phyloP scores from a whole-genome alignment of 2,113 vertebrate species.

The Varanus salvator region DNA sequence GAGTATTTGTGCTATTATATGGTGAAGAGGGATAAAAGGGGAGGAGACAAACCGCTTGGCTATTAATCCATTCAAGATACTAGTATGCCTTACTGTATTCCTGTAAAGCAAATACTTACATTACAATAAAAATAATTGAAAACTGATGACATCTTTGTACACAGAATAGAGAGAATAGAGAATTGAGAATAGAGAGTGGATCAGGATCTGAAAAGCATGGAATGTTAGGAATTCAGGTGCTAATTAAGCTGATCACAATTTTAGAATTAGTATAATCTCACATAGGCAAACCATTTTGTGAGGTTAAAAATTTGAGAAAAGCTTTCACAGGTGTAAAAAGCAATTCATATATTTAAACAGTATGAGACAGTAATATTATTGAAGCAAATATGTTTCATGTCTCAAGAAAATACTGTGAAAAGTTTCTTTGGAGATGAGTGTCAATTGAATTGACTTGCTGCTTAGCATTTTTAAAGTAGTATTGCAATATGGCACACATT shows the following conservation, averaged over 20 bases:
- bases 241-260: background rate
- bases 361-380: background rate
- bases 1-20: conserved; percentile 70
- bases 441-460: background rate
- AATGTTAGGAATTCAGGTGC: conserved; percentile 22
- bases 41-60: conserved; percentile 66
- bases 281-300: background rate
- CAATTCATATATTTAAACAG: background rate
- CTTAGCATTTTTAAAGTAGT: conserved; percentile 27
- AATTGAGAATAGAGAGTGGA: conserved; percentile 50
- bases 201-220: conserved; percentile 32
- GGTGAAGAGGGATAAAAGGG: conserved; percentile 53
- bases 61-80: conserved; percentile 57
- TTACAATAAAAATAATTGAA: conserved; percentile 48
- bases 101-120: conserved; percentile 60
- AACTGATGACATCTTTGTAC: conserved; percentile 36
- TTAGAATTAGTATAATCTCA: background rate
- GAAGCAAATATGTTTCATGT: conserved; percentile 9
- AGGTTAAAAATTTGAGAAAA: background rate
- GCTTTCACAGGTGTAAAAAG: background rate
- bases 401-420: conserved; percentile 44
- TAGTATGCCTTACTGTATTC: conserved; percentile 45
- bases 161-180: no score
- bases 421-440: background rate
- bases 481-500: conserved; percentile 42